Base-by-base conservation (phyloP, 2,888 invertebrate genomes). In the Drosophila affinis region DNA sequence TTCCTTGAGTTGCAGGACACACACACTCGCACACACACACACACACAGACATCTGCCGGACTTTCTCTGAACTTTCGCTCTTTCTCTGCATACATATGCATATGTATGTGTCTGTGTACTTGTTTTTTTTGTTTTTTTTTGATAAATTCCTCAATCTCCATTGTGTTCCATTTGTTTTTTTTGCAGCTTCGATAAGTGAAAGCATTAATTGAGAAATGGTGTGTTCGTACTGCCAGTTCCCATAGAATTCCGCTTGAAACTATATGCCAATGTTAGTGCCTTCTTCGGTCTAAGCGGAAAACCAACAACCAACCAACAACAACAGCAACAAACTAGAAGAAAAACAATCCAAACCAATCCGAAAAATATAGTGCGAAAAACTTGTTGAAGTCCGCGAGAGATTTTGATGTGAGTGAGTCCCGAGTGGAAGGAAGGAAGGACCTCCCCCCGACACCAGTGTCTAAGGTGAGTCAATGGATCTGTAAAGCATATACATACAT, bases 391-490 rank as follows among this genome's bases (percentile, higher is more conserved):
- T 64, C 45, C 64, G 58, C 59, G 64, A 5, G 14, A 39, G 14
- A 72, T 59, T 72, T 59, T 72, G 72, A 72, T 64, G 64, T 62
- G 72, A 59, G 54, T 55, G 54, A 72, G 64, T 72, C 59, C 59
- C 54, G 47, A 39, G 46, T 18, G 29, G 46, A 32, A 12, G 34
- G 34, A 34, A 34, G 34, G 27, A 7, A 34, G 4, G 3, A 24
- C 5, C n/a, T n/a, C 24, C 24, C 24, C 24, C 24, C 5, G 0
- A 14, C 5, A 14, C 44, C 64, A 54, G 24, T 24, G 55, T 65
- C 65, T 51, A 48, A 69, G 69, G 69, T 69, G 68, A 69, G 69
- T 69, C 48, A 67, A 65, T 14, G 14, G 14, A 14, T 14, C 34
- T 39, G 39, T 39, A 2, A 14, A 14, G 2, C 12, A 5, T 39